Evolutionary conservation across 2,113 vertebrate genomes (phyloP).

Genomic region (Felis chaus): DNA sequence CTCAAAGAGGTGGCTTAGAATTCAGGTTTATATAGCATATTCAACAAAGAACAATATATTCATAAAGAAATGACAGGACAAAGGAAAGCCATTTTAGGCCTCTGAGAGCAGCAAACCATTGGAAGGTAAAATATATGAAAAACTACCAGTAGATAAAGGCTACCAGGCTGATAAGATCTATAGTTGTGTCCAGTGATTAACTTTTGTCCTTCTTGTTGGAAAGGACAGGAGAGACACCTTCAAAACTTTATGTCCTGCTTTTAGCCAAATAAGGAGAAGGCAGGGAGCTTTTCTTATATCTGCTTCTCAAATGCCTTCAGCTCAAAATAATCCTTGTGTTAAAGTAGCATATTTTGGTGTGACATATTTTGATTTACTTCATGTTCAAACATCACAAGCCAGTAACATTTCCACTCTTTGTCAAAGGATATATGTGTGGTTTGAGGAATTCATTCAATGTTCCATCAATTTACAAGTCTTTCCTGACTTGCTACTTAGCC

Average conservation of each 20-base stretch:
- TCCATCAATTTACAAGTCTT: not conserved
- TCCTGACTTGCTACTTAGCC: not conserved
- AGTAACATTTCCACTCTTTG: not conserved
- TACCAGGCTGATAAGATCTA: not conserved
- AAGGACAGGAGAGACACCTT: not conserved
- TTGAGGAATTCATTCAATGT: not conserved
- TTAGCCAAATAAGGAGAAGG: not conserved
- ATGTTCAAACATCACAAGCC: not conserved
- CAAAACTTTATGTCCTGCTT: not conserved
- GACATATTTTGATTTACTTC: not conserved
- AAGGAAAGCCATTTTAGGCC: not conserved
- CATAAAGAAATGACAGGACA: not conserved
- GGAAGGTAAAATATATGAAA: not conserved
- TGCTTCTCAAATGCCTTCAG: not conserved
- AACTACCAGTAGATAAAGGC: not conserved
- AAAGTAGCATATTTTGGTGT: not conserved
- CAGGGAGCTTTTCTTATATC: not conserved
- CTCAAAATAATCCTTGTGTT: not conserved
- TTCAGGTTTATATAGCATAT: not conserved
- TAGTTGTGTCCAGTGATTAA: not conserved
- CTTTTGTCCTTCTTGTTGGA: not conserved
- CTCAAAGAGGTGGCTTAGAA: not conserved
- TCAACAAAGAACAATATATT: not conserved
- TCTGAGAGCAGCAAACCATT: not conserved
- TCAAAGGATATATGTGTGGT: not conserved